phyloP scores from a whole-genome alignment of 1,140 invertebrate genomes.

The Rhopalosiphum maidis region DNA sequence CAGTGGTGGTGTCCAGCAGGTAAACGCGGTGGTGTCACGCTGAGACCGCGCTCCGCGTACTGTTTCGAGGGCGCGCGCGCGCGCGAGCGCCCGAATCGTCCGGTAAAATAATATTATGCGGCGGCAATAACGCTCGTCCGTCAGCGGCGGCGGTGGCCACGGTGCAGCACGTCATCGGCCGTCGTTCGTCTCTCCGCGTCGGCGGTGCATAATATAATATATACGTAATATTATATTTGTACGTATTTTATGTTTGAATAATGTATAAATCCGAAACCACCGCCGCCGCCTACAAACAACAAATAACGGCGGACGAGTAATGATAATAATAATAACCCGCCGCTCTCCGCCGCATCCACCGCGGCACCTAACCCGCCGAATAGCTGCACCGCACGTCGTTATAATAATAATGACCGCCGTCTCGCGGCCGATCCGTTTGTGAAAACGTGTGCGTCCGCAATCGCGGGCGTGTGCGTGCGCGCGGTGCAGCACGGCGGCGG shows the following conservation, averaged over 20 bases:
- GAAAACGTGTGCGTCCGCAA: neutral
- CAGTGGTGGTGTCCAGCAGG: constrained; percentile 16
- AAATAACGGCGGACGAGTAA: constrained; percentile 4
- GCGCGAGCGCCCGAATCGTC: neutral
- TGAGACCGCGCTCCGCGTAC: neutral
- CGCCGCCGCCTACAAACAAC: constrained; percentile 18
- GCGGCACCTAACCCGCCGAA: neutral
- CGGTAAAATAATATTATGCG: neutral
- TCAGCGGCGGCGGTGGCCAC: neutral
- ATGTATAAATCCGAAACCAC: constrained; percentile 40
- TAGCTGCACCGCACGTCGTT: constrained; percentile 16
- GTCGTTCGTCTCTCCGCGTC: neutral
- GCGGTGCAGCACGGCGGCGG: neutral
- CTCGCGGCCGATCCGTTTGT: constrained; percentile 30
- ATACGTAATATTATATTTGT: neutral
- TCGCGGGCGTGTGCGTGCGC: neutral
- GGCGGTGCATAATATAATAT: neutral
- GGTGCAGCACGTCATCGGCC: neutral
- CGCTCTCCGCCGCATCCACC: neutral
- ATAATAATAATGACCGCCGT: constrained; percentile 39
- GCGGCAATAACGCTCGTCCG: neutral
- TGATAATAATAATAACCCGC: constrained; percentile 31
- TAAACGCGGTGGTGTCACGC: constrained; percentile 17
- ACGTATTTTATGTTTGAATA: constrained; percentile 34
- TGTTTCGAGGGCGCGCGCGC: neutral